A percentile compares a stretch with the other conserved stretches of the same genome.
Evolutionary conservation across 2,113 vertebrate species (phyloP).

Genomic region (Phalacrocorax carbo): DNA sequence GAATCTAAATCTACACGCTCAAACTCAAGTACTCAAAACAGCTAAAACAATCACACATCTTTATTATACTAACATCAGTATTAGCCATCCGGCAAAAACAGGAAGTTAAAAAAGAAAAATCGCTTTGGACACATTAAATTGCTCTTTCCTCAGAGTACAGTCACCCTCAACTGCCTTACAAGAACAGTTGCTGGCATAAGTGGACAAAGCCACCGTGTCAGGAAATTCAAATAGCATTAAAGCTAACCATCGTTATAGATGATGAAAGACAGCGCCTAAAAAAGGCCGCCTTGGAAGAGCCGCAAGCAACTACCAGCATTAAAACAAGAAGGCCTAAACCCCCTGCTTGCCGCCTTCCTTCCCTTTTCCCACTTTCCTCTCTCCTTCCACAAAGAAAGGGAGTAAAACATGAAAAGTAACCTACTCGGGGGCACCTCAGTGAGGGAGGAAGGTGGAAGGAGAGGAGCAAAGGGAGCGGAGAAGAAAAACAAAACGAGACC

Average conservation of each 20-base stretch:
- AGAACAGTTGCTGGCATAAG: background rate
- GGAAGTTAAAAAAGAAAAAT: background rate
- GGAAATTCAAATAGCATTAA: background rate
- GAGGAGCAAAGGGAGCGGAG: accelerated
- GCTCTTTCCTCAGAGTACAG: background rate
- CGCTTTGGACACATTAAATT: background rate
- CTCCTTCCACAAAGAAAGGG: background rate
- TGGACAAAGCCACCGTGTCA: background rate
- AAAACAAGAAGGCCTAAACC: background rate
- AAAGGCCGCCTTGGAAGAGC: background rate
- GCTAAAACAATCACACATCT: background rate
- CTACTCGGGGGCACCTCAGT: background rate
- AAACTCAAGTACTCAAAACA: background rate
- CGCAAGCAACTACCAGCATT: accelerated
- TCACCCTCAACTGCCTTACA: background rate
- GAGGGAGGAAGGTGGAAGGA: accelerated
- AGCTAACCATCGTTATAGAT: background rate
- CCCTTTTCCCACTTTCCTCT: background rate
- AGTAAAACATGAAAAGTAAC: background rate
- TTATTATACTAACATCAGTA: background rate
- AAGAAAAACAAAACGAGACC: background rate
- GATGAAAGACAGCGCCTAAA: background rate
- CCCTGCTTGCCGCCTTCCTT: background rate
- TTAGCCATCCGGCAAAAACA: background rate
- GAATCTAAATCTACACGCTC: background rate